Evolutionary conservation across 1,140 invertebrate genomes (phyloP).

Genomic region (Battus philenor): DNA sequence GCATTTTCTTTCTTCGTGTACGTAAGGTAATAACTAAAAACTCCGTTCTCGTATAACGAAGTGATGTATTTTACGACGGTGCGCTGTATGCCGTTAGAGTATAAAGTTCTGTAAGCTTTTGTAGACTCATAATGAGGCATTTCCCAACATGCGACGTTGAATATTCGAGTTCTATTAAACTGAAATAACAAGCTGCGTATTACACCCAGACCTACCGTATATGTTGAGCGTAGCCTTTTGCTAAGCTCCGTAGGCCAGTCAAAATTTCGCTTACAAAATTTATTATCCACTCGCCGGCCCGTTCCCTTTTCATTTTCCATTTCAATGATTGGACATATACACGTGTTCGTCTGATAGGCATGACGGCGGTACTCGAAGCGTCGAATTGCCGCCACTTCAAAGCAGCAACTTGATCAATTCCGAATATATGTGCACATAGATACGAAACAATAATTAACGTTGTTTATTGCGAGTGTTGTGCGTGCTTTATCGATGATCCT

Average conservation of each 20-base stretch:
- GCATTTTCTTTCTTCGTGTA: too few species aligned
- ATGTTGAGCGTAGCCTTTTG: conserved; percentile 5
- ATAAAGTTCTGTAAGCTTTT: conserved; percentile 13
- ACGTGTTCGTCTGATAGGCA: neutral
- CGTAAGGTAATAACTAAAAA: too few species aligned
- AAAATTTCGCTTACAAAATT: conserved; percentile 8
- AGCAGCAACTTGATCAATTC: too few species aligned
- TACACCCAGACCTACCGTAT: conserved; percentile 8
- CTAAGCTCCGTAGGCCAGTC: conserved; percentile 1
- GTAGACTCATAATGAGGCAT: conserved; percentile 6
- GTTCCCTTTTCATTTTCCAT: conserved; percentile 1
- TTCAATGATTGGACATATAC: conserved; percentile 1
- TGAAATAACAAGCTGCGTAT: conserved; percentile 10
- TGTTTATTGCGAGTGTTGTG: too few species aligned
- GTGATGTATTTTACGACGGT: neutral
- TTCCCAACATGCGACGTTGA: conserved; percentile 9
- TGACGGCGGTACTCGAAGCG: neutral
- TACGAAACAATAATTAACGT: too few species aligned
- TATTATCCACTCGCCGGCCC: conserved; percentile 4
- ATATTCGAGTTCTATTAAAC: conserved; percentile 12
- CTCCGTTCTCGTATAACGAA: too few species aligned
- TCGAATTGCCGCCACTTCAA: too few species aligned
- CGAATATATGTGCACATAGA: too few species aligned
- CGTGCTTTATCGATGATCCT: too few species aligned
- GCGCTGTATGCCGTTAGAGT: conserved; percentile 1